phyloP scores from a whole-genome alignment of 2,797 vertebrate genomes.

The Malacoraja senta region DNA sequence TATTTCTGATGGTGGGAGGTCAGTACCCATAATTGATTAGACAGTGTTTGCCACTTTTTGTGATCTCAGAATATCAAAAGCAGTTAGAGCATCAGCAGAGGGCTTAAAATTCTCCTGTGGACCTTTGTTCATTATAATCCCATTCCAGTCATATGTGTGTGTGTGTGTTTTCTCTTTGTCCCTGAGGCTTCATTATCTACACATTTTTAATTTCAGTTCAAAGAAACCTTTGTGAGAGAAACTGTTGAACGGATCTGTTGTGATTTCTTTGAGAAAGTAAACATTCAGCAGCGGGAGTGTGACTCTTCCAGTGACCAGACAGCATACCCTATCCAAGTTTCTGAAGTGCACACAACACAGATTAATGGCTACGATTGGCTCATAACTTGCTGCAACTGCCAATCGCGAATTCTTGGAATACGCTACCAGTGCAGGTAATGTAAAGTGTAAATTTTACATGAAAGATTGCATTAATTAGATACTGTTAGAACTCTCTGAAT shows the following conservation, averaged over 20 bases:
- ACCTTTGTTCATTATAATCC: background rate
- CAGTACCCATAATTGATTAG: too few species aligned
- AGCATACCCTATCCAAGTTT: conserved; percentile 49
- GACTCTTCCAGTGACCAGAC: conserved; percentile 53
- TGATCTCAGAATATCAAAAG: background rate
- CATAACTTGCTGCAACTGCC: conserved; percentile 80
- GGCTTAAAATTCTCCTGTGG: too few species aligned
- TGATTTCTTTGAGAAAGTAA: conserved; percentile 81
- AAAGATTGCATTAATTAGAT: background rate
- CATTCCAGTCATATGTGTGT: background rate
- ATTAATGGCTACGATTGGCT: conserved; percentile 70
- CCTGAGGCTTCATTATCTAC: background rate
- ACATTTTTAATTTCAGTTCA: conserved; percentile 65
- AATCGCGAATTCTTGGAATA: conserved; percentile 73
- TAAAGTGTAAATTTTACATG: background rate
- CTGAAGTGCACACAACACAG: conserved; percentile 52
- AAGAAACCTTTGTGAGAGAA: conserved; percentile 89
- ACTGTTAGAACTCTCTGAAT: background rate
- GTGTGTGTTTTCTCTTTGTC: background rate
- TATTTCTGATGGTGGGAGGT: too few species aligned
- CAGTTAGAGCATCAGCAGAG: background rate
- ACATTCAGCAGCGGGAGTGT: conserved; percentile 60
- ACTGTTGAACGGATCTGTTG: conserved; percentile 87
- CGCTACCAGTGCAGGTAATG: conserved; percentile 92
- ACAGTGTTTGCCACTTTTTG: too few species aligned